These are phyloP conservation scores for Phataginus tricuspis DNA, from an alignment of 2,797 vertebrate species.

Conservation along the genomic window DNA sequence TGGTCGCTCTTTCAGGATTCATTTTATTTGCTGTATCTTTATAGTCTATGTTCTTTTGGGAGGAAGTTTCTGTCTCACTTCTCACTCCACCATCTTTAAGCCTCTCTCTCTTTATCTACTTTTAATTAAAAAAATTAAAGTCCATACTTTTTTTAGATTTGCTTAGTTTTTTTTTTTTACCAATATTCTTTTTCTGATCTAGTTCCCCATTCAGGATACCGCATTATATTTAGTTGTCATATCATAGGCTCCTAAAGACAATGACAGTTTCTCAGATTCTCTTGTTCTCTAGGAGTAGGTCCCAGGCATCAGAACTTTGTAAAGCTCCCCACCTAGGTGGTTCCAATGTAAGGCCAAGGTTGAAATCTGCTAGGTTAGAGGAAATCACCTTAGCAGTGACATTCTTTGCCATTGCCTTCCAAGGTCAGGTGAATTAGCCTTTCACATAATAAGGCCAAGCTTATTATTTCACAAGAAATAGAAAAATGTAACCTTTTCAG, in stretches of 20 bases:
- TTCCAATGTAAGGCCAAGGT: neutral
- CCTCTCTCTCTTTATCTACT: neutral
- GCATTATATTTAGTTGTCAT: neutral
- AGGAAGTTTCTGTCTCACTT: too few relatives aligned
- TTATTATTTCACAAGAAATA: constrained; percentile 2
- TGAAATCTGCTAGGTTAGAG: neutral
- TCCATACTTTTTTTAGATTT: neutral
- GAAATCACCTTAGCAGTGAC: neutral
- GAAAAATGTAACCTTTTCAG: neutral
- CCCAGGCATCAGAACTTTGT: neutral
- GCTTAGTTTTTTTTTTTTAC: neutral
- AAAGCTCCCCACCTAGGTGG: neutral
- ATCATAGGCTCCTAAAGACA: neutral
- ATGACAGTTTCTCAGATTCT: neutral
- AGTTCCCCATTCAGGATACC: neutral
- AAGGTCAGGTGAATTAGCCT: neutral
- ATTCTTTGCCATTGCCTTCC: neutral
- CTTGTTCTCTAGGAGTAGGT: neutral
- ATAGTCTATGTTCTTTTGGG: too few relatives aligned
- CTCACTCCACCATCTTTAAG: too few relatives aligned
- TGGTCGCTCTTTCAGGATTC: too few relatives aligned
- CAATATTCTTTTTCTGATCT: neutral
- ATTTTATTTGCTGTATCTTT: too few relatives aligned
- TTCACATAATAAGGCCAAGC: neutral
- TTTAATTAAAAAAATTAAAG: neutral